phyloP scores from a whole-genome alignment of 1,140 invertebrate species.

The Oryctes rhinoceros region DNA sequence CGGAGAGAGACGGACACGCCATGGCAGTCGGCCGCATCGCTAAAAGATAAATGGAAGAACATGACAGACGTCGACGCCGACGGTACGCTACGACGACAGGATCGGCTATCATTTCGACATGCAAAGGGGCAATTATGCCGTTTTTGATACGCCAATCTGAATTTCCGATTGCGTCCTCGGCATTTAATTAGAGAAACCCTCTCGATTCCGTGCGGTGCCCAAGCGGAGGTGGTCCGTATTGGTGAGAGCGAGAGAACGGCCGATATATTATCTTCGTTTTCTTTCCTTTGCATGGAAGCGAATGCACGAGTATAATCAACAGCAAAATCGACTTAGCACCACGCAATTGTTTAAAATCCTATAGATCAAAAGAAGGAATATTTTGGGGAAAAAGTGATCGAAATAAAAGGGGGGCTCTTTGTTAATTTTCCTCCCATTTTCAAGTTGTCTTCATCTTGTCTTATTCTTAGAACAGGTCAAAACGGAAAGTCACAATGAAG shows the following conservation, averaged over 20 bases:
- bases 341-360: too few relatives aligned
- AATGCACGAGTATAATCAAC: too few relatives aligned
- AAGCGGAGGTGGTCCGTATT: not conserved
- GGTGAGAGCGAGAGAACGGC: not conserved
- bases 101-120: slow-evolving; percentile 38
- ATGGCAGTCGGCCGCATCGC: not conserved
- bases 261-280: too few relatives aligned
- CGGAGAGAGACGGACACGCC: not conserved
- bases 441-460: too few relatives aligned
- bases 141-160: slow-evolving; percentile 46
- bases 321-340: too few relatives aligned
- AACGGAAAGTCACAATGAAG: too few relatives aligned
- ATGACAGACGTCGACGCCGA: slow-evolving; percentile 29
- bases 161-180: slow-evolving; percentile 45
- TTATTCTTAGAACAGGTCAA: too few relatives aligned
- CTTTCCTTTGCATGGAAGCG: too few relatives aligned
- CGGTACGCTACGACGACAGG: not conserved
- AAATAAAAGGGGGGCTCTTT: too few relatives aligned
- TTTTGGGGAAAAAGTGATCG: too few relatives aligned
- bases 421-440: too few relatives aligned
- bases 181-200: slow-evolving; percentile 39
- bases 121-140: slow-evolving; percentile 38
- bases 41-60: slow-evolving; percentile 35
- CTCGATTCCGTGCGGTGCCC: not conserved
- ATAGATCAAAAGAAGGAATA: too few relatives aligned